These are phyloP conservation scores for Tor tambroides DNA, from an alignment of 2,113 vertebrate species.

Conservation along the genomic window DNA sequence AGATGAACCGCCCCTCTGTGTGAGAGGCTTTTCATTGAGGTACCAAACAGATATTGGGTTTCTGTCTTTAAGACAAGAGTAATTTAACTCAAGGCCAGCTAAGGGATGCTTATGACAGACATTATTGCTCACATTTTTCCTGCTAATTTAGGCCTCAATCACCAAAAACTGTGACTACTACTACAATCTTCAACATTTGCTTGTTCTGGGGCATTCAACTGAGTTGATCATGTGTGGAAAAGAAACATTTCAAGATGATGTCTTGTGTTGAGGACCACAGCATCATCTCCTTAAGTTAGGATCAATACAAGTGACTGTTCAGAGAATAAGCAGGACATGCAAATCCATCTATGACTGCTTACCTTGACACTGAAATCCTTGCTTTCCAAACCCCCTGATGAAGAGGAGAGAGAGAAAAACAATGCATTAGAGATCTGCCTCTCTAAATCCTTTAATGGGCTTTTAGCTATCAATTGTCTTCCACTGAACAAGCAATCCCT, in stretches of 20 bases:
- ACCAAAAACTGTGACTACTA: not conserved
- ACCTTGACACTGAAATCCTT: conserved; percentile 87
- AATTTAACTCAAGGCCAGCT: conserved; percentile 21
- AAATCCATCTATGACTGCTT: conserved; percentile 48
- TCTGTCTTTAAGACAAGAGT: conserved; percentile 2
- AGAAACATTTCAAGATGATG: not conserved
- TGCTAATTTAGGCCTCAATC: not conserved
- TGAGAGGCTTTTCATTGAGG: not conserved
- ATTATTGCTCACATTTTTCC: not conserved
- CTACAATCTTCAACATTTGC: not conserved
- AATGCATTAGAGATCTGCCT: conserved; percentile 39
- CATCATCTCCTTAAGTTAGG: not conserved
- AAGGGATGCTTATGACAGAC: not conserved
- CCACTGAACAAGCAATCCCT: conserved; percentile 8
- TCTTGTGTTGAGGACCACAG: not conserved
- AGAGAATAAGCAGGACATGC: not conserved
- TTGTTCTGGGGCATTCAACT: not conserved
- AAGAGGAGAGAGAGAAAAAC: conserved; percentile 46
- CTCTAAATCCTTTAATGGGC: conserved; percentile 56
- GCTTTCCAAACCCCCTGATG: conserved; percentile 83
- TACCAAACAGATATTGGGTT: conserved; percentile 4
- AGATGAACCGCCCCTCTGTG: not conserved
- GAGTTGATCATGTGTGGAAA: not conserved
- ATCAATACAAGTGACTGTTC: not conserved
- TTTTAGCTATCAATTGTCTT: conserved; percentile 50